These are phyloP conservation scores for Pollachius pollachius DNA, from an alignment of 2,113 vertebrate genomes.

Conservation along the genomic window DNA sequence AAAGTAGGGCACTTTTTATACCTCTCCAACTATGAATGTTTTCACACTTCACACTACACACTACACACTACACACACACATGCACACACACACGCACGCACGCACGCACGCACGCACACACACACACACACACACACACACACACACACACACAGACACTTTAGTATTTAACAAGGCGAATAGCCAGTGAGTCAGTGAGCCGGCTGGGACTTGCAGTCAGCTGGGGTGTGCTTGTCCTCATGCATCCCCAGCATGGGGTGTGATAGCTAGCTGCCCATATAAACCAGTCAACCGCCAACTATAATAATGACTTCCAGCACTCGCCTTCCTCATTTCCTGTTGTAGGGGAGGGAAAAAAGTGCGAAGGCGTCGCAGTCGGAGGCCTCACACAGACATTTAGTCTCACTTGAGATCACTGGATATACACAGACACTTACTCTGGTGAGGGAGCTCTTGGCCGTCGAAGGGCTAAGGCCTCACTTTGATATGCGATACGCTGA, in stretches of 20 bases:
- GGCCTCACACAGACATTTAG: slow-evolving; percentile 40
- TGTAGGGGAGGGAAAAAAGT: slow-evolving; percentile 27
- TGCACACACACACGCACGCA: slow-evolving; percentile 15
- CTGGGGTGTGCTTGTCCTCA: slow-evolving; percentile 24
- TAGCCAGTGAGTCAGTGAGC: slow-evolving; percentile 50
- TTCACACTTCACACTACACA: too few relatives aligned
- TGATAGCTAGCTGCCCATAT: slow-evolving; percentile 48
- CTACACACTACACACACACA: too few relatives aligned
- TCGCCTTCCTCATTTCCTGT: slow-evolving; percentile 51
- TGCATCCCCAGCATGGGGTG: slow-evolving; percentile 27
- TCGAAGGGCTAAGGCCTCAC: too few relatives aligned
- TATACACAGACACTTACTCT: too few relatives aligned
- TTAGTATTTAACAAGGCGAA: too few relatives aligned
- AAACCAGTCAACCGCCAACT: slow-evolving; percentile 49
- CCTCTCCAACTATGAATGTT: too few relatives aligned
- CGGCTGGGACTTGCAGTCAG: slow-evolving; percentile 50
- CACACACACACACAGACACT: slow-evolving; percentile 14
- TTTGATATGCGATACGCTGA: too few relatives aligned
- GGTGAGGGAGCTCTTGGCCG: too few relatives aligned
- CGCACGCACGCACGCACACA: background rate
- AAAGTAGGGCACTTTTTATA: too few relatives aligned
- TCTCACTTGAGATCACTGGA: background rate
- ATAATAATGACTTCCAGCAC: slow-evolving; percentile 66
- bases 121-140: too few relatives aligned
- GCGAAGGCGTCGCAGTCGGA: slow-evolving; percentile 35